A percentile compares a stretch with the other conserved stretches of the same genome.
Evolutionary conservation across 2,113 vertebrate genomes (phyloP).

Genomic region (Neotragus moschatus): DNA sequence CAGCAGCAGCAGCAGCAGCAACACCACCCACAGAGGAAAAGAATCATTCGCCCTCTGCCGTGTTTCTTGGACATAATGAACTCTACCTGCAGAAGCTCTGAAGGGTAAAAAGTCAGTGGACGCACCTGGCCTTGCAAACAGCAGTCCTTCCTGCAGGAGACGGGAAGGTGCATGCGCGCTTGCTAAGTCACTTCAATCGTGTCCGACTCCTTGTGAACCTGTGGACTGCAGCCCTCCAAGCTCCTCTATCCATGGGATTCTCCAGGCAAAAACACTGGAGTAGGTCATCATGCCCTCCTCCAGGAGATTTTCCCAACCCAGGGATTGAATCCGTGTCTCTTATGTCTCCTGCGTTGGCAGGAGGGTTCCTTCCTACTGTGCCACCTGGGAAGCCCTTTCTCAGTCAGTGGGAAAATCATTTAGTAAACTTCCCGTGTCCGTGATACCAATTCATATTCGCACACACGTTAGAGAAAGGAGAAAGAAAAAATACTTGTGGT

Average conservation of each 20-base stretch:
- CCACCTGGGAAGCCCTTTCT: neutral
- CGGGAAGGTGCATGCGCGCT: fast-evolving
- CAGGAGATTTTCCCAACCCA: neutral
- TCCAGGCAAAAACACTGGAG: neutral
- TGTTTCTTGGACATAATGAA: neutral
- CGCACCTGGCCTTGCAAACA: neutral
- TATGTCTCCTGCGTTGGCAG: neutral
- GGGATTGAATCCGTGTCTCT: neutral
- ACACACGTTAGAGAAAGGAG: neutral
- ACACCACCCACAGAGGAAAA: too few species aligned
- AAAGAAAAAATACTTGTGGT: neutral
- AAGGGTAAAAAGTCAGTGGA: neutral
- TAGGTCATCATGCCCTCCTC: neutral
- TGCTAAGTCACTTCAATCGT: neutral
- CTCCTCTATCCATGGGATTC: neutral
- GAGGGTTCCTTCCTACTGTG: neutral
- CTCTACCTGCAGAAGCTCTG: neutral
- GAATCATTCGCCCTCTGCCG: too few species aligned
- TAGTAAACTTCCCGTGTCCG: neutral
- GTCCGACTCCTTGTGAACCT: neutral
- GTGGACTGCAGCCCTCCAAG: neutral
- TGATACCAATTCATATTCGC: neutral
- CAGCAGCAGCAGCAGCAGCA: neutral
- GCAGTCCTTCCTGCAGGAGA: neutral
- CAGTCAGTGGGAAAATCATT: neutral